Conservation (phyloP, 2,797 vertebrate genomes). For the Malurus leucopterus region DNA sequence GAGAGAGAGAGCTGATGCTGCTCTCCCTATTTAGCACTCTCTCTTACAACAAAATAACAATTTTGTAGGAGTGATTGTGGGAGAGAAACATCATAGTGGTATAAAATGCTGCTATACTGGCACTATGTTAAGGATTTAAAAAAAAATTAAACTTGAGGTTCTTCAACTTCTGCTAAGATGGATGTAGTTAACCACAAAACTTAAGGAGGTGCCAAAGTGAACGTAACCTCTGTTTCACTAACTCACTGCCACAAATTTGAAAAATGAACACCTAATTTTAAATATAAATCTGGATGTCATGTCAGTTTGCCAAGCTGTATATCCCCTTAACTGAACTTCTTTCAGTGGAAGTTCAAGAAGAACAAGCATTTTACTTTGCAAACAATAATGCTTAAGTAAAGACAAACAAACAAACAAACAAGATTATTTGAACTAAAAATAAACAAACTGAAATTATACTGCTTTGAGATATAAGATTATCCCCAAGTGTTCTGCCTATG, state of each 20-base stretch:
- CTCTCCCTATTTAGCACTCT: neutral
- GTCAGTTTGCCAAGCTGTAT: conserved; percentile 15
- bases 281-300: conserved; percentile 4
- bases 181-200: neutral
- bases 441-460: conserved; percentile 19
- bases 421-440: neutral
- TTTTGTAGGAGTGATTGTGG: neutral
- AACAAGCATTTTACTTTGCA: neutral
- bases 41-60: neutral
- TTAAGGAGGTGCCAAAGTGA: neutral
- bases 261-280: conserved; percentile 2
- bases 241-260: neutral
- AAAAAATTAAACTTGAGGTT: neutral
- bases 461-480: conserved; percentile 14
- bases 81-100: neutral
- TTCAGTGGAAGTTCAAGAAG: conserved; percentile 20
- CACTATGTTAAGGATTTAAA: neutral
- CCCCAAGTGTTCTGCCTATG: conserved; percentile 23
- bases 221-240: conserved; percentile 1
- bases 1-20: neutral
- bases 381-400: conserved; percentile 29
- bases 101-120: conserved; percentile 39
- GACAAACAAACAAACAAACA: neutral
- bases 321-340: conserved; percentile 36
- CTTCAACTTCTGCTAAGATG: conserved; percentile 2